Percentiles rank a stretch among this genome's conserved stretches.
These are phyloP conservation scores for Sinosuthora webbiana DNA, from an alignment of 2,113 vertebrate species.

Conservation along the genomic window DNA sequence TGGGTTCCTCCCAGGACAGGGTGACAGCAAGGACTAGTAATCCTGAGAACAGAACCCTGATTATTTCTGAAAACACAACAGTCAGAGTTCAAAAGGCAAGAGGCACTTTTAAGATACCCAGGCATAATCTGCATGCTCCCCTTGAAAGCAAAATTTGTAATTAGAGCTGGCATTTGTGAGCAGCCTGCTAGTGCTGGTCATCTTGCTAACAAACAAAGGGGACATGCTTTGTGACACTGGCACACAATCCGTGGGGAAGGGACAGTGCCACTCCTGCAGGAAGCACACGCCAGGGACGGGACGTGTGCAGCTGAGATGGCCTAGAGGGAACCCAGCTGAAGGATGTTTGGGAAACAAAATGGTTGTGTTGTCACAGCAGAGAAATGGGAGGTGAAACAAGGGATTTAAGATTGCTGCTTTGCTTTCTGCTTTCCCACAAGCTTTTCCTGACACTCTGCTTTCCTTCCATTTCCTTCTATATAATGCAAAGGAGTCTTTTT, in stretches of 20 bases:
- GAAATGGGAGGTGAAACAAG: neutral
- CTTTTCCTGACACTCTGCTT: neutral
- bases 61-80: neutral
- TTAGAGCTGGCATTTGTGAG: constrained; percentile 17
- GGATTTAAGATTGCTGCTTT: neutral
- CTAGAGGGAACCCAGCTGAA: neutral
- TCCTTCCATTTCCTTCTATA: neutral
- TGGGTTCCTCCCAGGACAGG: constrained; percentile 16
- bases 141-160: neutral
- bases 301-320: neutral
- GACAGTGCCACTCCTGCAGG: neutral
- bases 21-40: neutral
- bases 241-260: neutral
- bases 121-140: neutral
- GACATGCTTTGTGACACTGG: constrained; percentile 24
- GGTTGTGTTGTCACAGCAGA: neutral
- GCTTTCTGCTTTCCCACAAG: neutral
- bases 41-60: neutral
- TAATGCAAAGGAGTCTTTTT: neutral
- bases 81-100: neutral
- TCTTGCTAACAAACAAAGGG: neutral
- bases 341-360: neutral
- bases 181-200: constrained; percentile 14
- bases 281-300: neutral
- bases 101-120: neutral